A percentile compares a stretch with the other conserved stretches of the same genome.
phyloP scores from a whole-genome alignment of 2,113 vertebrate species.

The Erinaceus europaeus region DNA sequence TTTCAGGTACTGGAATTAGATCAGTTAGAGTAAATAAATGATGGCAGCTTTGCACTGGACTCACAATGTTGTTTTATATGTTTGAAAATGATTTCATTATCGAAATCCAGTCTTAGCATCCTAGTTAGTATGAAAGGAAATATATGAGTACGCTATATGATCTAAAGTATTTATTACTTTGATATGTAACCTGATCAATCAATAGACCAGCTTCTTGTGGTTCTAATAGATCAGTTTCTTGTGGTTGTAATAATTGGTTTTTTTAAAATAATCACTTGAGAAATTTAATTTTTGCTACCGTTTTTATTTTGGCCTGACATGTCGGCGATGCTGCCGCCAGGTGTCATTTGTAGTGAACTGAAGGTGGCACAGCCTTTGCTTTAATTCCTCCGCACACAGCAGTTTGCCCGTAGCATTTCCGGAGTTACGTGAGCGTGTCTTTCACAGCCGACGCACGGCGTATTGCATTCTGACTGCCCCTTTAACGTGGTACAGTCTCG shows the following conservation, averaged over 20 bases:
- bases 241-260: no score
- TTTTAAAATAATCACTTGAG: no score
- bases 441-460: no score
- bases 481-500: neutral
- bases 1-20: no score
- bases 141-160: no score
- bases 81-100: neutral
- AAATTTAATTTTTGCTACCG: neutral
- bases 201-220: no score
- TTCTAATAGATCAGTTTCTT: no score
- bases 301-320: neutral
- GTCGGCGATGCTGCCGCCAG: constrained; percentile 36
- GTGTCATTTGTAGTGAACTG: constrained; percentile 42
- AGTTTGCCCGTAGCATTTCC: no score
- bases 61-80: neutral
- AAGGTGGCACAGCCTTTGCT: neutral
- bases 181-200: no score
- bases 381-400: neutral
- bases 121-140: constrained; percentile 6
- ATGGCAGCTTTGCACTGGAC: neutral
- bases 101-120: neutral
- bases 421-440: neutral
- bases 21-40: no score
- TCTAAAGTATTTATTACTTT: no score
- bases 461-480: no score